Conservation (phyloP, 2,797 vertebrate species). For the Sebastes hubbsi region DNA sequence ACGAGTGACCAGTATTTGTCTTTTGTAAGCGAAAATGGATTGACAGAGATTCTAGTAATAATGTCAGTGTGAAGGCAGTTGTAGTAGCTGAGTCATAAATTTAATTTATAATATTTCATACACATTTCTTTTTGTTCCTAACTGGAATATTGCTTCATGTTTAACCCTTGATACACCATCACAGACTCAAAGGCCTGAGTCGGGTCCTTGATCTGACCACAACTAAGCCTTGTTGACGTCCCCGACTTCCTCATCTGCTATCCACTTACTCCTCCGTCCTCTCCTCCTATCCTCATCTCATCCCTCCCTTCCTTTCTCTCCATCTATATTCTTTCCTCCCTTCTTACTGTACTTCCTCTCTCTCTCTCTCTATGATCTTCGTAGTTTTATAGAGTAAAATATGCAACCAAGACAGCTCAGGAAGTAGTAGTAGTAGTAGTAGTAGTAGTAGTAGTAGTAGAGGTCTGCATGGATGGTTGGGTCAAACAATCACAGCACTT, state of each 20-base stretch:
- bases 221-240: slow-evolving; percentile 39
- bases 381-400: background rate
- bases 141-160: background rate
- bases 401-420: background rate
- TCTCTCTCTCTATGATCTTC: slow-evolving; percentile 11
- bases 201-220: slow-evolving; percentile 33
- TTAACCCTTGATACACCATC: background rate
- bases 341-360: background rate
- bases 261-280: slow-evolving; percentile 21
- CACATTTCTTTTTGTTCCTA: background rate
- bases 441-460: too few relatives aligned
- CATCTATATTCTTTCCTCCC: background rate
- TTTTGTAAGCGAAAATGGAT: background rate
- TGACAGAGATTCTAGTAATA: background rate
- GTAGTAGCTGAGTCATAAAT: too few relatives aligned
- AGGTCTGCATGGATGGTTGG: too few relatives aligned
- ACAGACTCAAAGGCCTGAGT: background rate
- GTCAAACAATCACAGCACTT: too few relatives aligned
- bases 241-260: slow-evolving; percentile 45
- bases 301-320: background rate
- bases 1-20: background rate
- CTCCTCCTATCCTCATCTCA: background rate
- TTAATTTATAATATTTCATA: background rate
- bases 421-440: background rate
- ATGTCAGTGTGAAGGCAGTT: background rate